A percentile compares a stretch with the other conserved stretches of the same genome.
Conservation (phyloP, 2,888 invertebrate species). For the Abrostola triplasia region DNA sequence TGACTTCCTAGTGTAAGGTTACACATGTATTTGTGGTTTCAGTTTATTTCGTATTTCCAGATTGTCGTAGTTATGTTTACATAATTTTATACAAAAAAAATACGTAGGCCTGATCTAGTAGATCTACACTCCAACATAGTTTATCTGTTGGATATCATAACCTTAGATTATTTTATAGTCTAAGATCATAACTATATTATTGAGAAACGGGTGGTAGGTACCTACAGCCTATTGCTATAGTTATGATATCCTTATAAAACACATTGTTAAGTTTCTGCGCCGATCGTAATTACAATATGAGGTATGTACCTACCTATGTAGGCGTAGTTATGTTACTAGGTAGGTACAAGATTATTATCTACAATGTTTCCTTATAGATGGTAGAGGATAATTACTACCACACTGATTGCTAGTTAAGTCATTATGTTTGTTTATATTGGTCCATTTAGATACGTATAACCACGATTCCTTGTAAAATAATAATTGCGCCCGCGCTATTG, state of each 20-base stretch:
- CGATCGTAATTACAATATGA: not conserved
- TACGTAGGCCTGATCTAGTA: too few relatives aligned
- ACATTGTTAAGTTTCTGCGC: too few relatives aligned
- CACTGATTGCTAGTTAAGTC: not conserved
- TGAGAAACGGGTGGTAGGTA: too few relatives aligned
- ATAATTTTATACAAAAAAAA: not conserved
- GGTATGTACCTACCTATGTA: not conserved
- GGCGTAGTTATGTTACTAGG: not conserved
- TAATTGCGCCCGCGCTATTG: too few relatives aligned
- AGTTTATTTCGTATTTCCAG: slow-evolving; percentile 4
- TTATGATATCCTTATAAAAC: too few relatives aligned
- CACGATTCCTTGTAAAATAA: too few relatives aligned
- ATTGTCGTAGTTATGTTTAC: not conserved
- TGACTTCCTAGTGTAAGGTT: slow-evolving; percentile 22
- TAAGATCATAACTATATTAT: too few relatives aligned
- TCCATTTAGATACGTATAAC: not conserved
- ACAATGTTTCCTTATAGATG: not conserved
- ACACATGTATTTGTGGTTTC: slow-evolving; percentile 5
- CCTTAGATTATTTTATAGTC: too few relatives aligned
- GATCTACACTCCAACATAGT: too few relatives aligned
- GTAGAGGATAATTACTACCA: not conserved
- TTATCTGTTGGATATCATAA: too few relatives aligned
- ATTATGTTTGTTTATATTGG: slow-evolving; percentile 1
- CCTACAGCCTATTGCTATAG: too few relatives aligned
- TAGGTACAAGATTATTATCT: too few relatives aligned